Base-by-base conservation (phyloP, 2,888 invertebrate genomes). In the Oasisia sp. region DNA sequence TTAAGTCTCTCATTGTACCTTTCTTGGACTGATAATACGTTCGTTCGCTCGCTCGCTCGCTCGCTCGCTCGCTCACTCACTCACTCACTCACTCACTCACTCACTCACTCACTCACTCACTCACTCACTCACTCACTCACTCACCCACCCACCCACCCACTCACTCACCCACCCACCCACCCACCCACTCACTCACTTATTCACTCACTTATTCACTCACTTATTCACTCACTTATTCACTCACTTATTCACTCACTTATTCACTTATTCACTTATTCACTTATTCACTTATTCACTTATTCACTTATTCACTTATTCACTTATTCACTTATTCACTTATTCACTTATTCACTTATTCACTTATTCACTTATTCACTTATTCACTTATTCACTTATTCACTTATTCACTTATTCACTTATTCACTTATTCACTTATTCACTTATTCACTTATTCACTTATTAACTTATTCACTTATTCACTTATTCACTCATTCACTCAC, bases 31-130 rank as follows among this genome's bases (percentile, higher is more conserved):
- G 4, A 56, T 14, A 56, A 56, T 56, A 56, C 90, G 38, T 4
- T 38, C 38, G 38, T 4, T 38, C 38, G 1, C 38, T 38, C 38
- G 38, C 38, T 38, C 38, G 38, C 38, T 38, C 38, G 38, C 38
- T 38, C 38, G 1, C 38, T 1, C 38, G 1, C 38, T 38, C 38
- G n/a, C 90, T 90, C 7, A n/a, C n/a, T 32, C 32, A 90, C 32
- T 8, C 90, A 32, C 7, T 90, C 90, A 90, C 90, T 90, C 90
- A 90, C 32, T 90, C 32, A n/a, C 90, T 90, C 90, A 90, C 90
- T 90, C 90, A 90, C 90, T 32, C 90, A 90, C 90, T 90, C 90
- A 90, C 90, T 32, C 90, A 90, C 90, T 90, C 90, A 90, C 90
- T 32, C 32, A 90, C 90, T 90, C 90, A 90, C 90, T 32, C 32